Percentiles rank a stretch among this genome's conserved stretches.
Conservation (phyloP, 2,113 vertebrate species). For the Eonycteris spelaea region DNA sequence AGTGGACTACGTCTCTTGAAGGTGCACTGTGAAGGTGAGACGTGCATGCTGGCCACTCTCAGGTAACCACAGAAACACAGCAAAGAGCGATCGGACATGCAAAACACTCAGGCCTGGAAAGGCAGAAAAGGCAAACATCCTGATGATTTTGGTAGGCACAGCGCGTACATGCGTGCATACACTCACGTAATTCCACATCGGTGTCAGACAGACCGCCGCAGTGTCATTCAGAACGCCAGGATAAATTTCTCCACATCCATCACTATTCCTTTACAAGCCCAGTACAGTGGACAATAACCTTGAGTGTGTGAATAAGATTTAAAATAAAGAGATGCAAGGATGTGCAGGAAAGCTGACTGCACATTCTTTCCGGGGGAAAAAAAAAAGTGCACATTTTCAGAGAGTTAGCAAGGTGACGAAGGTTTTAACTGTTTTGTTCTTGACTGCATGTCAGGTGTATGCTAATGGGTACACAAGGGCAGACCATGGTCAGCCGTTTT, state of each 20-base stretch:
- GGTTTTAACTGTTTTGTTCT: conserved; percentile 6
- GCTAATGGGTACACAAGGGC: conserved; percentile 11
- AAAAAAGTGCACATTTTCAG: neutral
- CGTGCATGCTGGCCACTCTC: neutral
- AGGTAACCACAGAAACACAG: neutral
- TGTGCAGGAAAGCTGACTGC: conserved; percentile 22
- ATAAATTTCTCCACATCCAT: neutral
- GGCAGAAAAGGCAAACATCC: too few species aligned
- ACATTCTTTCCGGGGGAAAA: neutral
- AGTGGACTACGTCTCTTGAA: too few species aligned
- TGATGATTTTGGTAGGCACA: neutral
- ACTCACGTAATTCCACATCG: neutral
- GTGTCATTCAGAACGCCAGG: neutral
- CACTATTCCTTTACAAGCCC: neutral
- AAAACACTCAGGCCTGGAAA: neutral
- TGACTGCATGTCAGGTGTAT: conserved; percentile 20
- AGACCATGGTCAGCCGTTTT: neutral
- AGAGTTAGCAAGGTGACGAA: conserved; percentile 38
- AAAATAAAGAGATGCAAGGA: conserved; percentile 33
- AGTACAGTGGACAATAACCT: neutral
- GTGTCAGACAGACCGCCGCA: neutral
- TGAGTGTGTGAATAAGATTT: conserved; percentile 18
- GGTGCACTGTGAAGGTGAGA: neutral
- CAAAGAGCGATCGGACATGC: fast-evolving
- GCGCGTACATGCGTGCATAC: too few species aligned